Evolutionary conservation across 1,140 invertebrate genomes (phyloP), one percentile per base, ranked within the genome.

Genomic region (Telenomus remus): DNA sequence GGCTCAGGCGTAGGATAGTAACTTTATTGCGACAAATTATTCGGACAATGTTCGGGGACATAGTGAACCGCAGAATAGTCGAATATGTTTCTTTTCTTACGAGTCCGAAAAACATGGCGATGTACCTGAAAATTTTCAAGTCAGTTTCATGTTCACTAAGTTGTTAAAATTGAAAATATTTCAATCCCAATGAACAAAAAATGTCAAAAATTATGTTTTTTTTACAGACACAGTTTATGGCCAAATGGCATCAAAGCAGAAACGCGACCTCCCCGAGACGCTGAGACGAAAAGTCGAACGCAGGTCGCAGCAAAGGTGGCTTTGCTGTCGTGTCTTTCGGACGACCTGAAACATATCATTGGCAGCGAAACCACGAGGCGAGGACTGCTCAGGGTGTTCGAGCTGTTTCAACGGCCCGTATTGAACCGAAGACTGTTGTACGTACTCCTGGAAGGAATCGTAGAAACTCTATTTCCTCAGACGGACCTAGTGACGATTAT

Each of bases 41-140:
- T 65, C 91, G 95, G 46, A 93, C 94, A 10, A 94, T 95, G 89
- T 93, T 95, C 84, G 94, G 95, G 11, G 94, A 96, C 80, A 94
- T 94, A 77, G 93, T 96, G 13, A 97, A 96, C 87, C 89, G 95
- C 79, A 93, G 95, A 86, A 97, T 99, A 74, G 90, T 97, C 12
- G 96, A 98, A 80, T 94, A 95, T 81, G 96, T 98, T 5, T 94
- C 95, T n/a, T 92, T 92, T 68, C 88, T 97, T 73, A 97, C 96
- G 0, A 96, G 95, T 79, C 95, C 96, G 15, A 92, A 95, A 63
- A 95, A 96, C 85, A 93, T 98, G 60, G 94, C 95, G 3, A 94
- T 95, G 76, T 97, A 97, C 88, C 90, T 98, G 60, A 92, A 93
- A 83, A 89, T 92, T 54, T 94, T 98, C 81, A 96, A 95, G 95